Conservation (phyloP, 2,888 invertebrate genomes). For the Tipula unca region DNA sequence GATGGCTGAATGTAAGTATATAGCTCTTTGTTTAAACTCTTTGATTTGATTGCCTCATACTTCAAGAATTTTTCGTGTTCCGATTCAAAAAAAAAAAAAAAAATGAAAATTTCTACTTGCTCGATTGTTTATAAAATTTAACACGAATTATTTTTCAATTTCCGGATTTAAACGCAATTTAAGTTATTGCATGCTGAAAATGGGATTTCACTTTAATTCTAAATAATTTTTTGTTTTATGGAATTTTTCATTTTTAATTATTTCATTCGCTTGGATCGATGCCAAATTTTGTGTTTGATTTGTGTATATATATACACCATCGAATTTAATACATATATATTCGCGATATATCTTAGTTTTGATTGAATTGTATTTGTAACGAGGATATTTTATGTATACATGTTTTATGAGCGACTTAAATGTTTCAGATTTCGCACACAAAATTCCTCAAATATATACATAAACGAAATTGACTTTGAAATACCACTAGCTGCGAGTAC, state of each 20-base stretch:
- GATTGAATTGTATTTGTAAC: not conserved
- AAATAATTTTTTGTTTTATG: not conserved
- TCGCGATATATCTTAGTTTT: not conserved
- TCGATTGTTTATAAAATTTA: not conserved
- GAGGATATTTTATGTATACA: too few relatives aligned
- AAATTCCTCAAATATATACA: not conserved
- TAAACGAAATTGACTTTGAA: not conserved
- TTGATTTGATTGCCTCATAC: not conserved
- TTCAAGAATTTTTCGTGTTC: not conserved
- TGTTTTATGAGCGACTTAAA: too few relatives aligned
- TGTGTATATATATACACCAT: not conserved
- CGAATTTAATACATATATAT: too few relatives aligned
- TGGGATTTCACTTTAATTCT: not conserved
- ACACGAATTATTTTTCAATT: slow-evolving; percentile 14
- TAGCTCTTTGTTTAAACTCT: not conserved
- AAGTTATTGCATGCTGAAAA: not conserved
- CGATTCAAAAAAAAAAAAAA: not conserved
- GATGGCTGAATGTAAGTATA: not conserved
- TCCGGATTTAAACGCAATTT: not conserved
- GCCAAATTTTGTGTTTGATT: not conserved
- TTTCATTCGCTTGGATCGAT: not conserved
- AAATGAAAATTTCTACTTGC: too few relatives aligned
- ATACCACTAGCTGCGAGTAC: not conserved
- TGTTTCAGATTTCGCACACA: too few relatives aligned
- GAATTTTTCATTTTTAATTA: not conserved